Base-by-base conservation (phyloP, 1,140 invertebrate species). In the Trichoplusia ni region DNA sequence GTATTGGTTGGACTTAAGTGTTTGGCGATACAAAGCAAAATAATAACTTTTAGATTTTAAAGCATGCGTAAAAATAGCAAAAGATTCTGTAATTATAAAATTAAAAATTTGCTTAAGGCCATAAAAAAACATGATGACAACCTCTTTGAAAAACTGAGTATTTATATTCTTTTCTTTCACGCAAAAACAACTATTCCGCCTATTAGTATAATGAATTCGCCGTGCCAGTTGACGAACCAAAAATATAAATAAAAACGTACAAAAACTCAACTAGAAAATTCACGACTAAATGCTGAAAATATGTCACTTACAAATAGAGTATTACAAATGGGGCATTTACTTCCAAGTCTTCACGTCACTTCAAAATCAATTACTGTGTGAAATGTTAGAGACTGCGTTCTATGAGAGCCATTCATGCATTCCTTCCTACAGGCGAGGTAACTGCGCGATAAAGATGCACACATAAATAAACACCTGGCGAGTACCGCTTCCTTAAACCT, bases 401-500 rank as follows among this genome's bases (percentile, higher is more conserved):
- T n/a, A 14, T 14, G 44, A 11, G n/a, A 29, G 13, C 11, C 13
- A 38, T 23, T 49, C 23, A 49, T 14, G 16, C 51, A 54, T 38
- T 23, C 25, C 7, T 9, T 35, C 33, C 33, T 3, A 27, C 44
- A 25, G 6, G 18, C 31, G 21, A 54, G 21, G 33, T 14, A 37
- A 19, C 16, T 37, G 16, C 18, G 11, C 51, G n/a, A 54, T 13
- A 38, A 37, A 33, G 19, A 54, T 38, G 19, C 31, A 23, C 19
- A 23, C 31, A 49, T 37, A 54, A 54, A 54, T 54, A 54, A 23
- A 54, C 51, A 25, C 19, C 33, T 54, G 51, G 51, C 51, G 18
- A 54, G 19, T 8, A 25, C 9, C 1, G 29, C 29, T 25, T 54
- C 51, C 51, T 38, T 8, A 13, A 51, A 33, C 51, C 51, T 54